phyloP scores from a whole-genome alignment of 2,113 vertebrate species.

The Saguinus imperator region DNA sequence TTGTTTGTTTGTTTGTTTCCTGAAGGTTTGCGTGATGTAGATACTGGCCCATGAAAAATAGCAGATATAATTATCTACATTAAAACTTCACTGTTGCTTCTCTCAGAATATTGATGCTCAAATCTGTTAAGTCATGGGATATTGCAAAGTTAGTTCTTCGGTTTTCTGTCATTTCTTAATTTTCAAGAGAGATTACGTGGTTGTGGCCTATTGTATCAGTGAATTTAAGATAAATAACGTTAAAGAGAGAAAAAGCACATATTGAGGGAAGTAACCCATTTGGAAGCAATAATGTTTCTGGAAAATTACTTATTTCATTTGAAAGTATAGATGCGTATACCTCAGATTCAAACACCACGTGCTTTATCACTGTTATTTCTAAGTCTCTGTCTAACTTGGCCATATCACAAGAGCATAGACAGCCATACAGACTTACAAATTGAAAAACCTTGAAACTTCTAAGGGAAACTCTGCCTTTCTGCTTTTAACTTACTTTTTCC shows the following conservation, averaged over 20 bases:
- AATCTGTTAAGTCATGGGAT: background rate
- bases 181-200: background rate
- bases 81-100: background rate
- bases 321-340: background rate
- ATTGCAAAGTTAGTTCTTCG: background rate
- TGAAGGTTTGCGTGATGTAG: background rate
- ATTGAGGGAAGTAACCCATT: background rate
- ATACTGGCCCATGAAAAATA: background rate
- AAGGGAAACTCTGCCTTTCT: background rate
- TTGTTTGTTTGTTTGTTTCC: background rate
- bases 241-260: background rate
- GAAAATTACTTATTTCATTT: background rate
- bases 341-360: background rate
- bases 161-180: background rate
- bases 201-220: background rate
- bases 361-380: background rate
- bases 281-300: background rate
- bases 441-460: background rate
- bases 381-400: background rate
- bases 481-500: background rate
- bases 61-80: background rate
- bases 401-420: background rate
- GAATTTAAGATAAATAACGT: background rate
- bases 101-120: background rate
- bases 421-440: background rate